Base-by-base conservation (phyloP, 2,113 vertebrate species). In the Apistogramma diplotaenia region DNA sequence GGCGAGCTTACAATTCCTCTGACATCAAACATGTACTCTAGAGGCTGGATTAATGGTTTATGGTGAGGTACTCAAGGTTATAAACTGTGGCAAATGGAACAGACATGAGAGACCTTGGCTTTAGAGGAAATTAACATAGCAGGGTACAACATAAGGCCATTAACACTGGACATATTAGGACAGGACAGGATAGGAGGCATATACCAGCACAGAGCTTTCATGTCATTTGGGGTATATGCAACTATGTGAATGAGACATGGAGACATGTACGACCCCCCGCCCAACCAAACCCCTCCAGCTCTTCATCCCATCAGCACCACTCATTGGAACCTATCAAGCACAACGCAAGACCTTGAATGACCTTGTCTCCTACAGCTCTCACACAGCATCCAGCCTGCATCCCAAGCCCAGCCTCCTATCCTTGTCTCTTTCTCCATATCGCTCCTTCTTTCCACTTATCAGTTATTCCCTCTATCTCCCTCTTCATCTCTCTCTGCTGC, bases 21-120 rank as follows among this genome's bases (percentile, higher is more conserved):
- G 60, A 74, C 65, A 62, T 81, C 76, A 77, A 85, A 74, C 53
- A 16, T 67, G 43, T 21, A 23, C 75, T 77, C 60, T 18, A 9
- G 59, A 83, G 75, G 77, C 62, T 9, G 55, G 51, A 70, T 65
- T 55, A 65, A 76, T 83, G 85, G 49, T 74, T 43, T 65, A 67
- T 55, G 43, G n/a, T 23, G 60, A 81, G 61, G 67, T 87, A 74
- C 76, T 86, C 73, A 59, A 74, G 72, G 40, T 84, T 86, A 84
- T 74, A 86, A 85, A 89, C 86, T 89, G 87, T 92, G 89, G 90
- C 84, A 83, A 86, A 92, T 86, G 54, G 85, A 90, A 89, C 84
- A 89, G 81, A 74, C 83, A 87, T 8, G 19, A 82, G 78, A 86
- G 82, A 86, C 67, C 58, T 67, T 55, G 71, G 76, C 61, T 83